Base-by-base conservation (phyloP, 1,140 invertebrate genomes). In the Drosophila obscura region DNA sequence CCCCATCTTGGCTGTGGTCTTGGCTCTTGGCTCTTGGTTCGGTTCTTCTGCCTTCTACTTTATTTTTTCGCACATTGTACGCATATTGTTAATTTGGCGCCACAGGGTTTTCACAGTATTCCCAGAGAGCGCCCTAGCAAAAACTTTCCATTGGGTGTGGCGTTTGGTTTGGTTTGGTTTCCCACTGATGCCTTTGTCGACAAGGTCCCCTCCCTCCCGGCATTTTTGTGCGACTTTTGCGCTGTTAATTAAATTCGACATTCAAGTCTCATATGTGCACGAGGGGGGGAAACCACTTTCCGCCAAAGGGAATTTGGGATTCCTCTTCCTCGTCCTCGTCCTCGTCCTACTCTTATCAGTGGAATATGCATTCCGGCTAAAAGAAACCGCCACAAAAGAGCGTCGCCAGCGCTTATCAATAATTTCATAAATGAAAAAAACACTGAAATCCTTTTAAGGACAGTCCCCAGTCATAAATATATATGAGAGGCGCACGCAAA, bases 191-290 rank as follows among this genome's bases (percentile, higher is more conserved):
- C 19, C 19, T 19, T 19, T 19, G 19, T 19, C 19, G 19, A 19
- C 19, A 19, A 19, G 19, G 19, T 24, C n/a, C 22, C 35, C 13
- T 46, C 49, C 8, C n/a, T 28, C 9, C 76, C 35, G 11, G 35
- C 63, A 56, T 87, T 78, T 75, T 67, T 74, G 50, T 50, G 65
- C 74, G 71, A 88, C 71, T 82, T 82, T 78, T 82, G 72, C 73
- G 53, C 82, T 87, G 78, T 87, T 87, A 87, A 87, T 87, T 87
- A 87, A 87, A 87, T 87, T 88, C 83, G 75, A 87, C 82, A 88
- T 53, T 48, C 53, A 56, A 49, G 58, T 63, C 57, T 48, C 60
- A 55, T 68, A 64, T 55, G 62, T 46, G 43, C 35, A 28, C 11
- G 65, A 13, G 28, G n/a, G 8, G 22, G 46, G 48, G 24, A 49